These are phyloP conservation scores for Lucinisca nassula DNA, from an alignment of 2,888 invertebrate genomes.

Conservation along the genomic window DNA sequence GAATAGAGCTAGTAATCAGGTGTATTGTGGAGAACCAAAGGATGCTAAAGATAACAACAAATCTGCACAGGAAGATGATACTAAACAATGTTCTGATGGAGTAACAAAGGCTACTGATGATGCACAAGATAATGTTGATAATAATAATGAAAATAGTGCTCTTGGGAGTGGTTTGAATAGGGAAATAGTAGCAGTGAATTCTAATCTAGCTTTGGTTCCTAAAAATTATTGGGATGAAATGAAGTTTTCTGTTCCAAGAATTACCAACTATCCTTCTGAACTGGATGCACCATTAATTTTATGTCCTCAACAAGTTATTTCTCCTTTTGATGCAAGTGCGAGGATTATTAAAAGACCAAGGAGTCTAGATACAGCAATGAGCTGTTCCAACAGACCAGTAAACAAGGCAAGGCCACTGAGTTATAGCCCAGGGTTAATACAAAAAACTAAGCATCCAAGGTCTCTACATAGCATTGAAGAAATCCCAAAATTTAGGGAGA, in stretches of 20 bases:
- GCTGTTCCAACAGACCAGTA: background rate
- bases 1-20: constrained; percentile 58
- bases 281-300: constrained; percentile 11
- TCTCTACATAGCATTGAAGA: constrained; percentile 60
- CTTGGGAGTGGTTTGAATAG: background rate
- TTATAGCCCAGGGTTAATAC: constrained; percentile 59
- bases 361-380: constrained; percentile 55
- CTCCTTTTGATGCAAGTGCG: constrained; percentile 47
- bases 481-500: constrained; percentile 8
- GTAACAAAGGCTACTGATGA: background rate
- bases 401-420: constrained; percentile 49
- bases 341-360: constrained; percentile 55
- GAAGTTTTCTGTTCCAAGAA: background rate
- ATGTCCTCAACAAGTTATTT: constrained; percentile 43
- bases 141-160: background rate
- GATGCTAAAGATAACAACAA: constrained; percentile 11
- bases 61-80: background rate
- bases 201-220: constrained; percentile 9
- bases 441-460: constrained; percentile 61
- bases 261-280: background rate
- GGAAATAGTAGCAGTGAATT: background rate
- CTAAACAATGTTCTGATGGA: background rate
- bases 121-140: background rate
- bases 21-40: constrained; percentile 63
- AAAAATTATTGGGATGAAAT: background rate